Base-by-base conservation (phyloP, 2,113 vertebrate species). In the Apus apus region DNA sequence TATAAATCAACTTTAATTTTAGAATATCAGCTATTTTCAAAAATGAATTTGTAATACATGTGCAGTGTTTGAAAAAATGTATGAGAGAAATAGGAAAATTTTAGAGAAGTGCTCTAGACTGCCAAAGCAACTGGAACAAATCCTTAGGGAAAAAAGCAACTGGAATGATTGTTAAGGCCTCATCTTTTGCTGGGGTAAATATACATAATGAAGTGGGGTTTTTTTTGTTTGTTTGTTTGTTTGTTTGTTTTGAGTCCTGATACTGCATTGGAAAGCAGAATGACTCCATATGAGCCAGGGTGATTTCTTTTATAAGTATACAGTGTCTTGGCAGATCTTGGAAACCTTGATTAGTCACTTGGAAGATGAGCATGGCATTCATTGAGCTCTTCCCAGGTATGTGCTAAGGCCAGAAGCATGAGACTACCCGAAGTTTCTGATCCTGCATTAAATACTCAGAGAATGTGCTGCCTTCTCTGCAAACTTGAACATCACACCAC, bases 251-350 rank as follows among this genome's bases (percentile, higher is more conserved):
- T 3, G 64, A 54, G 26, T 36, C n/a, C 50, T 91, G 66, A 54
- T 90, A 67, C 34, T 79, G 60, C 45, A 48, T 8, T 72, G 85
- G 87, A 82, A 87, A 67, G 45, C 46, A 67, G 54, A 89, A 73
- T 68, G n/a, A 56, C 23, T 84, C 54, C 22, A 11, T 68, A 38
- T 46, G 67, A 95, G 38, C 53, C 50, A 65, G 38, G 74, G 46
- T 94, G 36, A 60, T 92, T 96, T 96, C 85, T 88, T 75, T 51
- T 62, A 56, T 62, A 89, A 90, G 72, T 40, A 34, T 43, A 23
- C 51, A 32, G 25, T 62, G 38, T 94, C 75, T 95, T 96, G 87
- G 64, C 78, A 93, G 73, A 80, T 96, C 75, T 92, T 95, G 58
- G 85, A 90, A 89, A 66, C 56, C 16, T 8, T 16, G 23, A 53